phyloP scores from a whole-genome alignment of 2,113 vertebrate genomes.

The Myrmecophaga tridactyla region DNA sequence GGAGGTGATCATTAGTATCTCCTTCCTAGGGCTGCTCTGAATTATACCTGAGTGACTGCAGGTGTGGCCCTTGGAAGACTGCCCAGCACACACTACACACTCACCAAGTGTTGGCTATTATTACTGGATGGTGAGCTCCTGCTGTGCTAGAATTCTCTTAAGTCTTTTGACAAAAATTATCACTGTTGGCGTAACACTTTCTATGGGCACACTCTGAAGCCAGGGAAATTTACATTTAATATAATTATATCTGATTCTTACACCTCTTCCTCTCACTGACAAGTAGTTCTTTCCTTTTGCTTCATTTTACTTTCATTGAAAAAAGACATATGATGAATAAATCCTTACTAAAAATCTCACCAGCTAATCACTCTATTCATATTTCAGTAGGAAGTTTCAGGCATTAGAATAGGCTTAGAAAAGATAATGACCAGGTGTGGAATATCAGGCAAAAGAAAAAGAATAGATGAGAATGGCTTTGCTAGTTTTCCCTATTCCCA shows the following conservation, averaged over 20 bases:
- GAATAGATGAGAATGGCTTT: background rate
- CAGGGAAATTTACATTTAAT: background rate
- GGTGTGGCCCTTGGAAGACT: background rate
- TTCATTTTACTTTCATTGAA: slow-evolving; percentile 1
- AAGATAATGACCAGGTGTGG: background rate
- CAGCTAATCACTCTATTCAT: background rate
- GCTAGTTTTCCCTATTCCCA: background rate
- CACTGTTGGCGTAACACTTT: background rate
- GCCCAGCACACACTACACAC: background rate
- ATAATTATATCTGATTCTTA: background rate
- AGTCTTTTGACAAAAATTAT: background rate
- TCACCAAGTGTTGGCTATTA: background rate
- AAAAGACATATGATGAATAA: background rate
- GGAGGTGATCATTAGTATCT: background rate
- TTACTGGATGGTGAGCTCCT: background rate
- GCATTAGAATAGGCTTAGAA: background rate
- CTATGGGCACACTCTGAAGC: background rate
- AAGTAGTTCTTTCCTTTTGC: background rate
- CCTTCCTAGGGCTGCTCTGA: background rate
- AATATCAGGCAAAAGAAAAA: background rate
- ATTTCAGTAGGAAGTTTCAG: background rate
- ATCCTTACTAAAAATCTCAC: slow-evolving; percentile 39
- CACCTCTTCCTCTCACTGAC: background rate
- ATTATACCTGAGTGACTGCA: background rate
- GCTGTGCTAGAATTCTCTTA: background rate